Base-by-base conservation (phyloP, 1,140 invertebrate genomes). In the Eubasilissa regina region DNA sequence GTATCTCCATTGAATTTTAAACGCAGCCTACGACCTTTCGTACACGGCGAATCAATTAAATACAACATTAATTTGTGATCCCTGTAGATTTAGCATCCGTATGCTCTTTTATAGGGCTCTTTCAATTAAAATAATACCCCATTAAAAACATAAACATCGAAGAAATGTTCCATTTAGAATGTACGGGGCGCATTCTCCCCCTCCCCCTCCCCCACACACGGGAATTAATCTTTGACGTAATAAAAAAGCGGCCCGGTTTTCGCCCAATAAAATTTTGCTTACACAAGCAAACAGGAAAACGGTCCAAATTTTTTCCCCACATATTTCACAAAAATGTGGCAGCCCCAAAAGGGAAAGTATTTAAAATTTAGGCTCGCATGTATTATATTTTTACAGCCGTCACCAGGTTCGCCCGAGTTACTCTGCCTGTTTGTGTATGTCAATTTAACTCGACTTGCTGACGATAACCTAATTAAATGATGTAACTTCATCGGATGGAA, bases 231-330 rank as follows among this genome's bases (percentile, higher is more conserved):
- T 60, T 75, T 75, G 74, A 62, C 15, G 74, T 75, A 75, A 75
- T 75, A 75, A 75, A 75, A 75, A 75, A 75, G 53, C 55, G 55
- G 19, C 44, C 55, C 58, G 45, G 56, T 56, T 60, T 62, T 75
- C 70, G 70, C 15, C 74, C 74, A 75, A 75, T 75, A 75, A 75
- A 75, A 75, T 75, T 74, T 75, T 74, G 70, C 56, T 75, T 75
- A 64, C 74, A 64, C 58, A 75, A 75, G 56, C 58, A 75, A 75
- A 75, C 55, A 60, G 74, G 74, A 48, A 48, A 75, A 25, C 56
- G 15, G 45, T 15, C 51, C 21, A 56, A 35, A 58, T 43, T 56
- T 55, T 56, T 74, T 11, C 48, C 35, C 70, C 51, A 74, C 48
- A 74, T 58, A 74, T 74, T 74, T 74, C 51, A 74, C 70, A 56